These are phyloP conservation scores for Caenorhabditis macrosperma DNA, from an alignment of 2,888 invertebrate genomes.

Conservation along the genomic window DNA sequence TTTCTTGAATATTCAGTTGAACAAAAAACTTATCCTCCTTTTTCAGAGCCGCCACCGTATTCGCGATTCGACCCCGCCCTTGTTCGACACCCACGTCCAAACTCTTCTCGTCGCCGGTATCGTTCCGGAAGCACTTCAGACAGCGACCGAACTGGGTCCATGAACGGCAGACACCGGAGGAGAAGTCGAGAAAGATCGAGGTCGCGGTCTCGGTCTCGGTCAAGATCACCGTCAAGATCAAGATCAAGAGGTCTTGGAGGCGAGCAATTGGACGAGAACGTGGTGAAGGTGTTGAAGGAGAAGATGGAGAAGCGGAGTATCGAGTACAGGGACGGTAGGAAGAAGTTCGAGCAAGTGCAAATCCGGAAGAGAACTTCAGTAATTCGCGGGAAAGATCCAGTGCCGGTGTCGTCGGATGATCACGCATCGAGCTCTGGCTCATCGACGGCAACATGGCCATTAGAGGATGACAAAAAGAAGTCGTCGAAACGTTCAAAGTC, in stretches of 20 bases:
- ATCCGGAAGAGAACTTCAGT: conserved; percentile 33
- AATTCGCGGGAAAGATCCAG: conserved; percentile 24
- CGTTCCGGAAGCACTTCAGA: background rate
- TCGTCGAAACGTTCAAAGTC: conserved; percentile 1
- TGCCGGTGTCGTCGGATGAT: conserved; percentile 25
- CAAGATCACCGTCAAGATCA: background rate
- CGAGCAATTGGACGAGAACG: background rate
- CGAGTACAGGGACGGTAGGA: conserved; percentile 34
- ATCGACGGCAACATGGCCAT: conserved; percentile 33
- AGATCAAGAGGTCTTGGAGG: background rate
- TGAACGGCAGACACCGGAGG: background rate
- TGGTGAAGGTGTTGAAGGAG: conserved; percentile 19
- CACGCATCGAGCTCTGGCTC: conserved; percentile 18
- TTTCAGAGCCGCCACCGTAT: conserved; percentile 40
- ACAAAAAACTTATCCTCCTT: background rate
- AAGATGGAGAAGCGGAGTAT: conserved; percentile 39
- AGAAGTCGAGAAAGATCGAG: background rate
- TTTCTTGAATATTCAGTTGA: no score
- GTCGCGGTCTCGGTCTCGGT: background rate
- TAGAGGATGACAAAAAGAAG: conserved; percentile 10
- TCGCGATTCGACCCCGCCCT: conserved; percentile 22
- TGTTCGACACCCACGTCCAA: background rate
- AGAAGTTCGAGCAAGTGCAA: conserved; percentile 29
- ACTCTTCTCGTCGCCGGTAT: conserved; percentile 1
- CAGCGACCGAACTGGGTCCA: background rate